Evolutionary conservation across 1,140 invertebrate species (phyloP), one percentile per base, ranked within the genome.

Genomic region (Chironomus tepperi): DNA sequence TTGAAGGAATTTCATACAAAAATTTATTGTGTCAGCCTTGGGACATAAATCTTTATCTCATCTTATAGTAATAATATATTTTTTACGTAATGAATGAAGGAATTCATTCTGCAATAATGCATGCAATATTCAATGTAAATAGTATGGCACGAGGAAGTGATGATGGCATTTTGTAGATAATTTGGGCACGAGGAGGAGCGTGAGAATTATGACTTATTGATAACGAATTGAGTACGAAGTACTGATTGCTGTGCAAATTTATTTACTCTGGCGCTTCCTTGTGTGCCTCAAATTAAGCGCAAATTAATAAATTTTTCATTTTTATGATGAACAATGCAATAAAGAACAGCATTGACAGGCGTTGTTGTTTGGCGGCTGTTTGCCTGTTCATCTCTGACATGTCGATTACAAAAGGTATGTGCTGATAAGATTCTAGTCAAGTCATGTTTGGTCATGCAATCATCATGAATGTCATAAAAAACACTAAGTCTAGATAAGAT

Each of bases 131-230:
- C 24, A 34, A 34, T 1, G 1, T 34, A 34, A 34, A 34, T 34
- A 34, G 24, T 34, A 34, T n/a, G 3, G 47, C 47, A 57, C n/a
- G 47, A 57, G 47, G 47, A 57, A 57, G 47, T 57, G 47, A 57
- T 57, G 47, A 57, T 34, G 47, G 47, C 47, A 57, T 57, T n/a
- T 57, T 57, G n/a, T 15, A n/a, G 12, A 57, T 57, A n/a, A 57
- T 12, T 57, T n/a, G 12, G 47, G 12, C n/a, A 57, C 5, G n/a
- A 57, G 47, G 47, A 57, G 47, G 12, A 57, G 47, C 47, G 47
- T 57, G 47, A 57, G 47, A 57, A 57, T 57, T 57, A 57, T 57
- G 47, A 57, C 47, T 57, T 8, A 57, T 57, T 57, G 47, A 57
- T 57, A 57, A 57, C 10, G 47, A n/a, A 57, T 57, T 57, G 47